Percentiles rank a stretch among this genome's conserved stretches.
Evolutionary conservation across 2,113 vertebrate genomes (phyloP).

Genomic region (Phylloscopus trochiloides): DNA sequence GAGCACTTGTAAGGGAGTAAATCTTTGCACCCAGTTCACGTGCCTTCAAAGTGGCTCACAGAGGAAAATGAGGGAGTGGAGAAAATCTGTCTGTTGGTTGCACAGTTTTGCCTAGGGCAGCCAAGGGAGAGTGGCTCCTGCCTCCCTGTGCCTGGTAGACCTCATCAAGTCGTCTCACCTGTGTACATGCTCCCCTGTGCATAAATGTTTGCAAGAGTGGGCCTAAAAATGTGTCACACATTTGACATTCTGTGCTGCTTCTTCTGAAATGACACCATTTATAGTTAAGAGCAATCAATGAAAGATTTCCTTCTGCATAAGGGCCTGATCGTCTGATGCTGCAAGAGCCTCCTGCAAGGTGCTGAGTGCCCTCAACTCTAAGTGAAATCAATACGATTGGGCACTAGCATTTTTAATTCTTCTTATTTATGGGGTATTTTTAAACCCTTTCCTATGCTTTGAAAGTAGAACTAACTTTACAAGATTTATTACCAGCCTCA

Average conservation of each 20-base stretch:
- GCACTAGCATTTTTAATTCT: conserved; percentile 20
- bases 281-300: conserved; percentile 62
- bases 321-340: conserved; percentile 38
- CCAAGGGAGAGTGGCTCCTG: not conserved
- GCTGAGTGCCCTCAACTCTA: conserved; percentile 41
- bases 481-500: not conserved
- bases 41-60: not conserved
- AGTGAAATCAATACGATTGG: conserved; percentile 54
- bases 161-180: not conserved
- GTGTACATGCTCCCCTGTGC: not conserved
- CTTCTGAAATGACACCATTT: conserved; percentile 39
- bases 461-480: not conserved
- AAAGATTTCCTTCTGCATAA: conserved; percentile 49
- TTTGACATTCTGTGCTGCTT: conserved; percentile 32
- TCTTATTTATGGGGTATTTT: not conserved
- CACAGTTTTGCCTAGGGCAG: not conserved
- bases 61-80: not conserved
- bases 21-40: not conserved
- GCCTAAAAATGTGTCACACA: not conserved
- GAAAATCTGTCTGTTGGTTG: not conserved
- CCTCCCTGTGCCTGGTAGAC: not conserved
- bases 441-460: not conserved
- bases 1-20: not conserved
- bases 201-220: not conserved
- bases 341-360: conserved; percentile 57